A percentile compares a stretch with the other conserved stretches of the same genome.
Conservation (phyloP, 35 echinoderm and acorn worm species). For the Ptychodera flava region DNA sequence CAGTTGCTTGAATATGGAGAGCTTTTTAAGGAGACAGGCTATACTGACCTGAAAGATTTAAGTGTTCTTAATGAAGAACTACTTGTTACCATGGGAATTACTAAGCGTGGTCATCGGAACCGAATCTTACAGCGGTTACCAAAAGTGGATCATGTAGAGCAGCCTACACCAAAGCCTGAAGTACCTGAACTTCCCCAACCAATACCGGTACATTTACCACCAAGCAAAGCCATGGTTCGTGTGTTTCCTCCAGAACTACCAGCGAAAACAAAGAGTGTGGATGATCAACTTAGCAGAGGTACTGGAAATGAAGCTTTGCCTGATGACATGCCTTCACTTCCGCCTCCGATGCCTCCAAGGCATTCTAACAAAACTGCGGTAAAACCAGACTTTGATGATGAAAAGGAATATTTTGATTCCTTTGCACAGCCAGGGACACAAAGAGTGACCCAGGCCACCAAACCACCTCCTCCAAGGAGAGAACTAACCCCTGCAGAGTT, state of each 20-base stretch:
- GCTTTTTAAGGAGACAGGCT: not conserved
- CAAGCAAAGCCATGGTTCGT: not conserved
- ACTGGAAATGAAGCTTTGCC: not conserved
- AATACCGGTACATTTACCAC: not conserved
- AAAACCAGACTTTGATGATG: no score
- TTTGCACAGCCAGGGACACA: not conserved
- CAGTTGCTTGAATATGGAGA: not conserved
- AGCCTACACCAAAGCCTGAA: not conserved
- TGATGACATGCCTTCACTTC: not conserved
- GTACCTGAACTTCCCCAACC: not conserved
- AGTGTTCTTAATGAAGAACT: not conserved
- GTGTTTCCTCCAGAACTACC: not conserved
- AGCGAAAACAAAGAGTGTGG: not conserved
- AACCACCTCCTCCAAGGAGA: not conserved
- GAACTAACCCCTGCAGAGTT: not conserved
- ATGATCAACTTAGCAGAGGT: not conserved
- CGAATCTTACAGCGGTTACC: not conserved
- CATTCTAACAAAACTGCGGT: no score
- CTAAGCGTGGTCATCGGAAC: not conserved
- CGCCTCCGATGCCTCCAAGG: not conserved
- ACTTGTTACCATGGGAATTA: not conserved
- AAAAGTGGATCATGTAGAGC: not conserved
- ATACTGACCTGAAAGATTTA: not conserved
- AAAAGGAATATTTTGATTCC: no score
- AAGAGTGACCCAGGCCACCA: not conserved